Conservation (phyloP, 2,888 invertebrate species). For the Drosophila robusta region DNA sequence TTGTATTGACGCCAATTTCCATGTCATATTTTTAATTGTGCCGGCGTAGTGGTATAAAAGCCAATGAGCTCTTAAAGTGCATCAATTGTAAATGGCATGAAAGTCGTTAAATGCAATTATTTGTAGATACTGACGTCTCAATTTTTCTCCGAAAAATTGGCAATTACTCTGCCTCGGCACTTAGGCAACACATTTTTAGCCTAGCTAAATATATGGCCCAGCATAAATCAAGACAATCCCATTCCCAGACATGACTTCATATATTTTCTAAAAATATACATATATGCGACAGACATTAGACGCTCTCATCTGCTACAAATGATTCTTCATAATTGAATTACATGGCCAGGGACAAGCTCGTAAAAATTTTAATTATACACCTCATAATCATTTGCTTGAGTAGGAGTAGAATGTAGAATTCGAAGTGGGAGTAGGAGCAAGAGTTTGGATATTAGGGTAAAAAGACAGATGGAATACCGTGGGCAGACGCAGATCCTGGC, state of each 20-base stretch:
- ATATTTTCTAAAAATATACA: slow-evolving; percentile 61
- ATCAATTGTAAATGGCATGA: slow-evolving; percentile 27
- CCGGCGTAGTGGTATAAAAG: slow-evolving; percentile 7
- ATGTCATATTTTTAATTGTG: slow-evolving; percentile 52
- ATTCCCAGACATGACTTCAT: slow-evolving; percentile 13
- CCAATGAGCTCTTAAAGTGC: slow-evolving; percentile 15
- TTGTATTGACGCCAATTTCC: slow-evolving; percentile 51
- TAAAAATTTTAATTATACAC: slow-evolving; percentile 82
- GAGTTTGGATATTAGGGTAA: not conserved
- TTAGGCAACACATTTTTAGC: slow-evolving; percentile 24
- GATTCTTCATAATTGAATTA: slow-evolving; percentile 80
- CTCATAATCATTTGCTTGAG: slow-evolving; percentile 79
- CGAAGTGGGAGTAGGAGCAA: slow-evolving; percentile 3
- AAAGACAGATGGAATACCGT: not conserved
- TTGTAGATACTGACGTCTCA: slow-evolving; percentile 46
- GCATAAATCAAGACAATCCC: slow-evolving; percentile 48
- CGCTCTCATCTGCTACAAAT: slow-evolving; percentile 69
- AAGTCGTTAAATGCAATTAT: slow-evolving; percentile 50
- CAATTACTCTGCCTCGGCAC: slow-evolving; percentile 23
- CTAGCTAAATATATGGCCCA: slow-evolving; percentile 26
- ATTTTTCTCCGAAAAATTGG: slow-evolving; percentile 58
- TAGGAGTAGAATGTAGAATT: slow-evolving; percentile 31
- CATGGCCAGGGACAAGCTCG: slow-evolving; percentile 72
- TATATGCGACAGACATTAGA: slow-evolving; percentile 49
- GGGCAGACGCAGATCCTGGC: slow-evolving; percentile 9